Base-by-base conservation (phyloP, 2,797 vertebrate species). In the Petrocephalus schoutedeni region DNA sequence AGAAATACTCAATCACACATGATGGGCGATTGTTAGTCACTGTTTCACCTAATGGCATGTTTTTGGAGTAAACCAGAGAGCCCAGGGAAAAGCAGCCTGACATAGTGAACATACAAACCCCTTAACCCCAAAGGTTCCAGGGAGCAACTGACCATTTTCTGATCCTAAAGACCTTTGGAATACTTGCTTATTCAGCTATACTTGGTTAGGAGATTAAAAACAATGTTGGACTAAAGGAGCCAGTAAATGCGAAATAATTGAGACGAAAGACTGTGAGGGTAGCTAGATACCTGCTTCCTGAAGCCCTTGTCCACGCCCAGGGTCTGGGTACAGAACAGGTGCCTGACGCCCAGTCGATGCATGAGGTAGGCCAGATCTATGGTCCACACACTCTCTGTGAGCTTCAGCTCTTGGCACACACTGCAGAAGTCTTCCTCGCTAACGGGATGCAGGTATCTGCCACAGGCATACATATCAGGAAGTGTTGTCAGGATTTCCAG, bases 301-400 rank as follows among this genome's bases (percentile, higher is more conserved):
- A 96, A 97, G 91, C 96, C 95, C 92, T 96, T 96, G 91, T 97
- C 96, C 41, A 97, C 96, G 0, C 96, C 96, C 0, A 97, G 92
- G 0, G 96, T 96, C 92, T 96, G 95, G 36, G 96, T 97, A 90
- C 96, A 97, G 91, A 96, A 96, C 51, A 92, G 94, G 86, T 97
- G 96, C 89, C 92, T 92, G 23, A 96, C 92, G 0, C 95, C 94
- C 0, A 97, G 95, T 90, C 94, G 95, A 57, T 94, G 92, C 96
- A 97, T 96, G 87, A 97, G 92, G 90, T 96, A 97, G 88, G 96
- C 96, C 91, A 96, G 89, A 90, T 96, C 96, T 0, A 96, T 96
- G 71, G 96, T 96, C 96, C 96, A 97, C 90, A 97, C 96, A 77
- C 96, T 97, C 87, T 96, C 94, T 9, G 94, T 96, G 86, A 97